Base-by-base conservation (phyloP, 2,797 vertebrate genomes). In the Neosilurus mollespiculum region DNA sequence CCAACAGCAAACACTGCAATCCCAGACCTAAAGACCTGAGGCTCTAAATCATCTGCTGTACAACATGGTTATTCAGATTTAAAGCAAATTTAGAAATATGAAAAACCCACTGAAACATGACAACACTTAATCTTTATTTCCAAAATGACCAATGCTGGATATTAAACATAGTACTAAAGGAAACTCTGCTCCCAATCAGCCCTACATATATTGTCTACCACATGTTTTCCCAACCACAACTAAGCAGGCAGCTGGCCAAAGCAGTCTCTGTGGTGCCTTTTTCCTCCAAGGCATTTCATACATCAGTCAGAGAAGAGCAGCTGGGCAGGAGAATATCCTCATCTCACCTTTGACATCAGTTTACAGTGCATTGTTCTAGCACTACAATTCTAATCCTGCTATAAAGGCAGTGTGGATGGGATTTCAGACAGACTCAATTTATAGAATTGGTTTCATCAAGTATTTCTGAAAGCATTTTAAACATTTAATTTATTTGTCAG, bases 271-370 rank as follows among this genome's bases (percentile, higher is more conserved):
- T 30, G 66, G 49, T 7, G 14, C 56, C 9, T 22, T 30, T 18
- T 77, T 24, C 18, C 82, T 24, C 12, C 11, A 49, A 65, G 49
- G 34, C 78, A 59, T 67, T 84, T 65, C n/a, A 67, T 54, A 80
- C 20, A 43, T 30, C n/a, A 66, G 70, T 59, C 51, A 73, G 30
- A 54, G 30, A 73, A 58, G 34, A 64, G 30, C 59, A 65, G 43
- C 26, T 58, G 26, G 3, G 59, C 59, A 22, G 78, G 70, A 30
- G 30, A 76, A 75, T 67, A 65, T 26, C 49, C 59, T 58, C 10
- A 66, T 12, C 49, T 75, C 34, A 69, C 53, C 70, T 59, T 11
- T 26, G 51, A 49, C 69, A 61, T 77, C 30, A 7, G 7, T 37
- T 58, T 66, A 58, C 43, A 80, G n/a, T 14, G 1, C 58, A 73